Conservation (phyloP, 1,140 invertebrate genomes). For the Grapholita molesta region DNA sequence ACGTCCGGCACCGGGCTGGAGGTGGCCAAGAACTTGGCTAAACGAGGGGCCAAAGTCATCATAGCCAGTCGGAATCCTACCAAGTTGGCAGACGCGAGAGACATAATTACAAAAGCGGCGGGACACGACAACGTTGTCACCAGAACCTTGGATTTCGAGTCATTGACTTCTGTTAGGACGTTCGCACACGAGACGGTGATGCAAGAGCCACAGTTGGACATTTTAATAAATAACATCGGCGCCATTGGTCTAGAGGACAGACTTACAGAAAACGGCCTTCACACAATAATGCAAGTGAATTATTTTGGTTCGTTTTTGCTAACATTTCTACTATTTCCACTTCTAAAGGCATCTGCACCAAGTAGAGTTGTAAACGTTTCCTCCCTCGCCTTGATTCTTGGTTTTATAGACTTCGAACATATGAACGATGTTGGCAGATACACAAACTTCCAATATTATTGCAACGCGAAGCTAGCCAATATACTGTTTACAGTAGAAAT, state of each 20-base stretch:
- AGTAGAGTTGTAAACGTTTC: conserved; percentile 79
- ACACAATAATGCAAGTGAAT: conserved; percentile 78
- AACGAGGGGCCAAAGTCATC: conserved; percentile 88
- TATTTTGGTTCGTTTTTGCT: conserved; percentile 80
- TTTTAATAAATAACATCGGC: conserved; percentile 81
- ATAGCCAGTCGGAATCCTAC: conserved; percentile 86
- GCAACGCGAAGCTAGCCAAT: conserved; percentile 86
- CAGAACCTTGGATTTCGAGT: conserved; percentile 48
- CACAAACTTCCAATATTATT: conserved; percentile 79
- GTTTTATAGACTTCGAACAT: conserved; percentile 82
- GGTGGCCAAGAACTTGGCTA: conserved; percentile 87
- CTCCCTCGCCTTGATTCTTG: conserved; percentile 72
- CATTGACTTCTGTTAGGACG: conserved; percentile 41
- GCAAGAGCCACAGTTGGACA: conserved; percentile 68
- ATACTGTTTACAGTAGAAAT: conserved; percentile 84
- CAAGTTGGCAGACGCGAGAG: conserved; percentile 79
- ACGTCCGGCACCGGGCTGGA: conserved; percentile 87
- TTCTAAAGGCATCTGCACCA: conserved; percentile 78
- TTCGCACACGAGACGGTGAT: conserved; percentile 53
- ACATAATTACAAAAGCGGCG: conserved; percentile 78
- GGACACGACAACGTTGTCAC: conserved; percentile 76
- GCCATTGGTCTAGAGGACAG: conserved; percentile 43
- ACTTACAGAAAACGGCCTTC: conserved; percentile 74
- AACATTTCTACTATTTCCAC: conserved; percentile 77
- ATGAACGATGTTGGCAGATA: conserved; percentile 78